Base-by-base conservation (phyloP, 1,140 invertebrate species). In the Sycobia sp. region DNA sequence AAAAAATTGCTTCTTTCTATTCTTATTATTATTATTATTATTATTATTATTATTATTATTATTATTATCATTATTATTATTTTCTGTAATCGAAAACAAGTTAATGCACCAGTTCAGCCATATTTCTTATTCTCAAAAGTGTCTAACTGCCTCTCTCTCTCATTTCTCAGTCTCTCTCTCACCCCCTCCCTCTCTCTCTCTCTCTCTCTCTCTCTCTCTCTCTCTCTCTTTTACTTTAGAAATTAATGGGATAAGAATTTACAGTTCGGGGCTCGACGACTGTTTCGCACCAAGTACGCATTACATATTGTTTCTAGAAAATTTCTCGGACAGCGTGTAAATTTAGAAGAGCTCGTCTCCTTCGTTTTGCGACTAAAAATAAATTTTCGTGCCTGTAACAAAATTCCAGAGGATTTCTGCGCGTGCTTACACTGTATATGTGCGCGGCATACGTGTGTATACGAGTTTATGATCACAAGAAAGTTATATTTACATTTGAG, bases 351-450 rank as follows among this genome's bases (percentile, higher is more conserved):
- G 0, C 46, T 58, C 46, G n/a, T n/a, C n/a, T n/a, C 57, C 62
- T 57, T 51, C 39, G 36, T 58, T 58, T 64, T 64, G 43, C 38
- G 34, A 1, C 25, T 36, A 38, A 64, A 46, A 65, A 53, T 58
- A 58, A 53, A 38, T 29, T 46, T 38, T 47, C 47, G 62, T 58
- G 55, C 47, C 53, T 55, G 55, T 38, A 46, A 65, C 41, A 41
- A 20, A n/a, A 58, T 53, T 65, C 46, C 38, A 25, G 20, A 29
- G 49, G 55, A 58, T 43, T 58, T n/a, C 25, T 20, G 20, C 16
- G 5, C 13, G 39, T 18, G 34, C 32, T 14, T n/a, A n/a, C n/a
- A n/a, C n/a, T n/a, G n/a, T n/a, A n/a, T n/a, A n/a, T n/a, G n/a
- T n/a, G n/a, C n/a, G n/a, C 7, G 2, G 22, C 16, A 34, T 46